Conservation (phyloP, 2,797 vertebrate species). For the Danionella dracula region DNA sequence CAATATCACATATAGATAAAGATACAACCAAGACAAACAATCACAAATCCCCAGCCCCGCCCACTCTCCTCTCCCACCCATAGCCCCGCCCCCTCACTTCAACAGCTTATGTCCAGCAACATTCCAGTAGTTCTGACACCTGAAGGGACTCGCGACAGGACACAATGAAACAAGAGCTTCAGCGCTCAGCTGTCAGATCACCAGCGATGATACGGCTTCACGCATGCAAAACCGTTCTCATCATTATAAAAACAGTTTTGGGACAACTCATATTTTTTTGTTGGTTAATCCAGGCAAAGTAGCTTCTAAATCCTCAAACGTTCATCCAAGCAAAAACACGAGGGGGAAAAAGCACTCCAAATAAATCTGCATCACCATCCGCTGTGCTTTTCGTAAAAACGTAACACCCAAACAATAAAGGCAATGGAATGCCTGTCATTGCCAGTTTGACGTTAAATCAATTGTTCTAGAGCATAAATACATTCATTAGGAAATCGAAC, state of each 20-base stretch:
- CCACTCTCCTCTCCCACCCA: constrained; percentile 12
- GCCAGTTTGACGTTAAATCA: constrained; percentile 57
- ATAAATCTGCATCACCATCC: constrained; percentile 52
- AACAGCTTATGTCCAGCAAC: constrained; percentile 74
- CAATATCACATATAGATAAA: constrained; percentile 71
- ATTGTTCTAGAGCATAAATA: constrained; percentile 82
- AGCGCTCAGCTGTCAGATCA: neutral
- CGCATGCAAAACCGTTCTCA: neutral
- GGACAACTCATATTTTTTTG: too few species aligned
- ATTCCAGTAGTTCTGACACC: constrained; percentile 77
- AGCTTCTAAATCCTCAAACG: too few species aligned
- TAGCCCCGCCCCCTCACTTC: constrained; percentile 12
- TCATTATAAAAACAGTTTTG: neutral
- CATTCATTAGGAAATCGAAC: constrained; percentile 84
- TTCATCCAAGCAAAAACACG: neutral
- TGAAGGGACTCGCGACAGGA: constrained; percentile 39
- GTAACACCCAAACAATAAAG: constrained; percentile 62
- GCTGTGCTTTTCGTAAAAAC: constrained; percentile 60
- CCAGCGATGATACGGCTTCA: constrained; percentile 33
- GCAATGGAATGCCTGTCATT: constrained; percentile 79
- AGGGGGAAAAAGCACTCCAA: constrained; percentile 25
- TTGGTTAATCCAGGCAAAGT: too few species aligned
- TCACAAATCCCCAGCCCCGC: constrained; percentile 59
- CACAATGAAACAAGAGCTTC: constrained; percentile 23
- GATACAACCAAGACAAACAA: constrained; percentile 69